Conservation (phyloP, 1,140 invertebrate species). For the Macrobrachium nipponense region DNA sequence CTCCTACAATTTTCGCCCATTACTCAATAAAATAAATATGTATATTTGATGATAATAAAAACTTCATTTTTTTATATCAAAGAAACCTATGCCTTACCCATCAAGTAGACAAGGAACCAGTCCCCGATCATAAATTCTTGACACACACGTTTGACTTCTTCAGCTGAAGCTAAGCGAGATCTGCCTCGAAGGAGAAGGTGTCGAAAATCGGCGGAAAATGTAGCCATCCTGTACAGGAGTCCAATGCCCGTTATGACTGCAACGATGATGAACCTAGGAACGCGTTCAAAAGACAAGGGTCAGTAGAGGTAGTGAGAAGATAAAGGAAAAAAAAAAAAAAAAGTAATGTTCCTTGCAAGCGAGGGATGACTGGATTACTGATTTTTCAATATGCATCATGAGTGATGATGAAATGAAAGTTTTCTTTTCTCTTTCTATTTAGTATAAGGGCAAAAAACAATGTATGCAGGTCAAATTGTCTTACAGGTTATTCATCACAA, state of each 20-base stretch:
- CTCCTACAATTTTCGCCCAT: too few relatives aligned
- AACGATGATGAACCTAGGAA: conserved; percentile 68
- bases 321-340: too few relatives aligned
- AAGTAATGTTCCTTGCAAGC: background rate
- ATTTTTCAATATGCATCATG: too few relatives aligned
- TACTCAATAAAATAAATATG: too few relatives aligned
- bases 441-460: too few relatives aligned
- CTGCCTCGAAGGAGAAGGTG: conserved; percentile 61
- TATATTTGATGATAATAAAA: too few relatives aligned
- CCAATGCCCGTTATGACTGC: conserved; percentile 65
- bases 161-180: conserved; percentile 48
- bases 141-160: conserved; percentile 50
- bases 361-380: too few relatives aligned
- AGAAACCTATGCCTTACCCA: conserved; percentile 52
- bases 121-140: conserved; percentile 65
- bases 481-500: too few relatives aligned
- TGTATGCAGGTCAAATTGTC: too few relatives aligned
- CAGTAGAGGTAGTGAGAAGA: too few relatives aligned
- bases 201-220: conserved; percentile 64
- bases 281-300: background rate
- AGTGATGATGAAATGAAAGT: too few relatives aligned
- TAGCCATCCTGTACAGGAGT: conserved; percentile 66
- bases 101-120: conserved; percentile 67
- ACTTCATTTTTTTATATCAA: background rate
- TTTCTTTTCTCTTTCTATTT: too few relatives aligned